These are phyloP conservation scores for Axis porcinus DNA, from an alignment of 2,113 vertebrate genomes.

Conservation along the genomic window DNA sequence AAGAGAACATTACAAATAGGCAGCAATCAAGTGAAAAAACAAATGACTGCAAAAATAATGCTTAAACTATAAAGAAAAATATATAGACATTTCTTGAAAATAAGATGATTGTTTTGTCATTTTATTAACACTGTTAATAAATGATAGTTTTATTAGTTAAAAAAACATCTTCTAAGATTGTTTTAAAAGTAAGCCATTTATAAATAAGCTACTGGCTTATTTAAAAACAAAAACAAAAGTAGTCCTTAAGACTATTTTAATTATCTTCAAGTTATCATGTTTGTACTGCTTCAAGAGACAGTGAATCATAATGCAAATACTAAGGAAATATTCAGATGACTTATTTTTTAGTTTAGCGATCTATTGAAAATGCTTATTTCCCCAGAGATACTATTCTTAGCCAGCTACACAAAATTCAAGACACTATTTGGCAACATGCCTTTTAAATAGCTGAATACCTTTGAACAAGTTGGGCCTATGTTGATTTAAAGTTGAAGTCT, in stretches of 20 bases:
- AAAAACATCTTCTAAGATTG: slow-evolving; percentile 19
- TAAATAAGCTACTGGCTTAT: not conserved
- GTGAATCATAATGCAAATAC: not conserved
- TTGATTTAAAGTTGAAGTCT: slow-evolving; percentile 23
- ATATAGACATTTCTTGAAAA: slow-evolving; percentile 14
- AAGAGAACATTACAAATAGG: slow-evolving; percentile 20
- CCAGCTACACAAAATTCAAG: slow-evolving; percentile 21
- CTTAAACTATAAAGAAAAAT: not conserved
- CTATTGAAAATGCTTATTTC: slow-evolving; percentile 30
- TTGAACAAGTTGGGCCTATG: slow-evolving; percentile 30
- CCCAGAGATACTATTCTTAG: slow-evolving; percentile 18
- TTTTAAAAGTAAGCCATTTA: not conserved
- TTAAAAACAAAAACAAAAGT: not conserved
- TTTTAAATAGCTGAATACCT: slow-evolving; percentile 35
- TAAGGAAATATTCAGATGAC: slow-evolving; percentile 18
- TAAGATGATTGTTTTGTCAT: not conserved
- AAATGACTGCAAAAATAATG: not conserved
- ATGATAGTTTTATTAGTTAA: not conserved
- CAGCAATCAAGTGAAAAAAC: slow-evolving; percentile 2
- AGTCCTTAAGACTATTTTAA: slow-evolving; percentile 2
- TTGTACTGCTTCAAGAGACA: not conserved
- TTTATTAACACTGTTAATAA: slow-evolving; percentile 26
- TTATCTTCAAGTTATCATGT: slow-evolving; percentile 5
- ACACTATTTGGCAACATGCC: not conserved
- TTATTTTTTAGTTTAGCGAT: slow-evolving; percentile 24